Evolutionary conservation across 2,113 vertebrate species (phyloP), one percentile per base, ranked within the genome.

Genomic region (Falco punctatus): DNA sequence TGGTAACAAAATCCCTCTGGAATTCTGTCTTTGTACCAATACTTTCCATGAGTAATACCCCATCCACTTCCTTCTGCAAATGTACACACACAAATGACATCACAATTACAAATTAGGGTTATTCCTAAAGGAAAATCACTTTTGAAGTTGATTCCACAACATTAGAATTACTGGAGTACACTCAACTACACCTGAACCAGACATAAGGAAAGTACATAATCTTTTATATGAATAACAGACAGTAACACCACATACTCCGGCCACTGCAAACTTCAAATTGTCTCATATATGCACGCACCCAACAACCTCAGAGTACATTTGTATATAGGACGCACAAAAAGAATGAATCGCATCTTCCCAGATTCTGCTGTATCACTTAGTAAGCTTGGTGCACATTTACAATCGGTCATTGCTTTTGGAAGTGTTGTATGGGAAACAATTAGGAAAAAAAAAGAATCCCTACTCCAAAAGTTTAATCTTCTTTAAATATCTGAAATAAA

Each of bases 381-480:
- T 19, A 77, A 67, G 40, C 26, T 30, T 28, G 12, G 22, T 49
- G 28, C 19, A 23, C 30, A 46, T 62, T n/a, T 46, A 65, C 24
- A 81, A 51, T 35, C 30, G 2, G 0, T 13, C n/a, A 46, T 46
- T 28, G 11, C 11, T 81, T 74, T 15, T 55, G 55, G 38, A 92
- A 92, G 91, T 23, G 17, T 5, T 6, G 0, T 15, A 22, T 18
- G 14, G 82, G 54, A 85, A 96, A 82, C 8, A 46, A 35, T 8
- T 30, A 52, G 2, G 26, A 58, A 46, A 32, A 79, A 55, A 16
- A 44, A 67, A 71, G 4, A 74, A 58, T 23, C 11, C 6, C 9
- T 80, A 4, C 4, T 79, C 16, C 0, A 0, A 14, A 69, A 32
- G 0, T 38, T 85, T 51, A 78, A 30, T 67, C 21, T 65, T 86